Conservation (phyloP, 2,113 vertebrate species). For the Sterrhoptilus dennistouni region DNA sequence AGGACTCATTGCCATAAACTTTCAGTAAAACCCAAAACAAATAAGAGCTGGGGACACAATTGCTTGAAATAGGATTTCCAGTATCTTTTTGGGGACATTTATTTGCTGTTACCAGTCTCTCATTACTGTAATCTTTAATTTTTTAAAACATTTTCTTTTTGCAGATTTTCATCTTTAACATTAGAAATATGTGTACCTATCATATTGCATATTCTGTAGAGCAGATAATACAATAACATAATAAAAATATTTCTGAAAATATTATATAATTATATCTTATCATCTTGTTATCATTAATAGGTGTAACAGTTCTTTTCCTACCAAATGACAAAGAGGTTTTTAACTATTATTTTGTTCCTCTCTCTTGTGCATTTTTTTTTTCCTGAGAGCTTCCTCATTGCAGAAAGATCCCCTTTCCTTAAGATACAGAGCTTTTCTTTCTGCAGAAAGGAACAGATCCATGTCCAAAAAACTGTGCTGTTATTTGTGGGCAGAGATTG, state of each 20-base stretch:
- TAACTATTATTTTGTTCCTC: not conserved
- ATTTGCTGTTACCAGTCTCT: not conserved
- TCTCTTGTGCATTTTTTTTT: not conserved
- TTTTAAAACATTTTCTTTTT: not conserved
- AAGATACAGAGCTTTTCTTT: not conserved
- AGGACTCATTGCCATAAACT: not conserved
- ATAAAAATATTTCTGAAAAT: not conserved
- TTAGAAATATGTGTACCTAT: not conserved
- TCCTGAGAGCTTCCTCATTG: not conserved
- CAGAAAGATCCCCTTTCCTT: not conserved
- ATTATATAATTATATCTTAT: not conserved
- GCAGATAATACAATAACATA: not conserved
- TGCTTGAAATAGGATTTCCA: not conserved
- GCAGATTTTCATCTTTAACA: not conserved
- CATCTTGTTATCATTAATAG: not conserved
- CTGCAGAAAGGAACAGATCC: not conserved
- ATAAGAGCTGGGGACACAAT: not conserved
- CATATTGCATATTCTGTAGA: not conserved
- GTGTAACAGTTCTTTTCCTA: not conserved
- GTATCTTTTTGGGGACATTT: not conserved
- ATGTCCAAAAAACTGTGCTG: not conserved
- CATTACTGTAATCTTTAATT: not conserved
- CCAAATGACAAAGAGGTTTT: not conserved
- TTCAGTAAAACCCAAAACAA: not conserved
- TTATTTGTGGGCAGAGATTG: not conserved